Conservation (phyloP, 64 coral and sea anemone genomes). For the Actinia equina region DNA sequence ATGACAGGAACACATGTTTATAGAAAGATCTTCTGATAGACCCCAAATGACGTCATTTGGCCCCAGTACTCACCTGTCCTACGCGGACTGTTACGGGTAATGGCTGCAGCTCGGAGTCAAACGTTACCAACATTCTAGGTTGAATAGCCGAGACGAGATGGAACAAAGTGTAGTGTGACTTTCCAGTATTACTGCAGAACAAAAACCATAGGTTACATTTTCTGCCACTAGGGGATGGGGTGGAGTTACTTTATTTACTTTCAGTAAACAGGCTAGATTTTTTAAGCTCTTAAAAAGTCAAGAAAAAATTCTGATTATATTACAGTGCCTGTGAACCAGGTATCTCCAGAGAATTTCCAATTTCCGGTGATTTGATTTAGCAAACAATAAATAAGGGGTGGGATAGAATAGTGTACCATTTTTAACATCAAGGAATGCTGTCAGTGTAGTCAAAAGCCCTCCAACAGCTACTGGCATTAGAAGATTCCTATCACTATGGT, state of each 20-base stretch:
- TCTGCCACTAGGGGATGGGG: too few species aligned
- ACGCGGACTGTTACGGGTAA: constrained; percentile 86
- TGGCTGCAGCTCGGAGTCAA: constrained; percentile 84
- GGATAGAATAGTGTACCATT: background rate
- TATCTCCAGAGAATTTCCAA: too few species aligned
- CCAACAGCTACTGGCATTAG: constrained; percentile 92
- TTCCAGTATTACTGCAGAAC: constrained; percentile 69
- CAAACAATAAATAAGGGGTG: background rate
- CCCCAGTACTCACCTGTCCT: constrained; percentile 59
- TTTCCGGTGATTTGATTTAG: too few species aligned
- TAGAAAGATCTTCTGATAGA: too few species aligned
- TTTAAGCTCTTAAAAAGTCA: too few species aligned
- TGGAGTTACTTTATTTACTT: too few species aligned
- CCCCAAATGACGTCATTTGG: too few species aligned
- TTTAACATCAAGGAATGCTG: constrained; percentile 92
- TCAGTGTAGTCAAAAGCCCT: constrained; percentile 84
- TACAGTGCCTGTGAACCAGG: too few species aligned
- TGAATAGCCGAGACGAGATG: constrained; percentile 92
- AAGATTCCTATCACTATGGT: constrained; percentile 88
- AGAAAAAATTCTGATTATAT: too few species aligned
- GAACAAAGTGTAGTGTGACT: constrained; percentile 89
- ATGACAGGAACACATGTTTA: too few species aligned
- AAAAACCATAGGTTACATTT: background rate
- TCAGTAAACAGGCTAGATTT: too few species aligned
- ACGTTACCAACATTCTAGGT: constrained; percentile 93